Evolutionary conservation across 2,888 invertebrate species (phyloP), one percentile per base, ranked within the genome.

Genomic region (Hypselothyrea guttata): DNA sequence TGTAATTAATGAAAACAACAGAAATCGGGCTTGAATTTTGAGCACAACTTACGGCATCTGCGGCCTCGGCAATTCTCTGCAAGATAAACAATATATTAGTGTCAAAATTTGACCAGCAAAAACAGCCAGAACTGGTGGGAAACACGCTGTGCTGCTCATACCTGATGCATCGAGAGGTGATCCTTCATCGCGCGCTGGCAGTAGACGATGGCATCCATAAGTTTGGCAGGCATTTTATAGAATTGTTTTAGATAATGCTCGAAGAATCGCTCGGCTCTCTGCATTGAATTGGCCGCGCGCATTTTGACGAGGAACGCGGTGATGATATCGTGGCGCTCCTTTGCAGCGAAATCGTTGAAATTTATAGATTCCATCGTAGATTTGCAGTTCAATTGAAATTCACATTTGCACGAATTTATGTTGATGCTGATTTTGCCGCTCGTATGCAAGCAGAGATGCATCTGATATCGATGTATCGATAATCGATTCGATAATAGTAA

Each of bases 251-350:
- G 46, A 40, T 85, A 79, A 37, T 76, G 54, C 7, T 66, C 71
- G 9, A 73, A 85, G 41, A 79, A 79, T 3, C 46, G 30, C 1
- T 76, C 45, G 0, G 84, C 79, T 27, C 63, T 64, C 2, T 53
- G 37, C 55, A 67, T 59, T 8, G 77, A 63, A 8, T 63, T 49
- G 1, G 74, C 81, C 1, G 45, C 31, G 0, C 34, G 64, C 81
- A 81, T 79, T 60, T 79, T 79, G 0, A 64, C 57, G 2, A 79
- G 67, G 28, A 79, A 85, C 0, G 41, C 59, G 4, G 48, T 58
- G 15, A 79, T 79, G 5, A 79, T 79, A 12, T 85, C 81, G 22
- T 76, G 49, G 4, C 79, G 71, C 12, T 79, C 79, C 5, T 45
- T 55, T 5, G 9, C 31, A 4, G 83, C 46, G 31, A 78, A 78